These are phyloP conservation scores for Autographa pulchrina DNA, from an alignment of 2,888 invertebrate species.

Conservation along the genomic window DNA sequence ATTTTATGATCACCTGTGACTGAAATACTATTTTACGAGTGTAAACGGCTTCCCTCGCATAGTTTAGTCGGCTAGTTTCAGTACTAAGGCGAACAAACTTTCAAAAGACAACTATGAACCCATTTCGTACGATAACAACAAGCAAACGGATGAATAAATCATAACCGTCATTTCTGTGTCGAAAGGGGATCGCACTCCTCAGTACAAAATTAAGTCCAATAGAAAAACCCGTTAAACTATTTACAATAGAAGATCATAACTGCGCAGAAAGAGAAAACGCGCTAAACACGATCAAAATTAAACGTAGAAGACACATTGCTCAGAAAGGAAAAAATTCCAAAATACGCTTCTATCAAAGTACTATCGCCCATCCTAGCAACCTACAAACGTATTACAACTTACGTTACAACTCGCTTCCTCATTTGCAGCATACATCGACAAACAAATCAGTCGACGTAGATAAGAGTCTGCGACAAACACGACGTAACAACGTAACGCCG, in stretches of 20 bases:
- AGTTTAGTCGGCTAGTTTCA: background rate
- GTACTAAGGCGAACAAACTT: background rate
- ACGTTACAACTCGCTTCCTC: constrained; percentile 1
- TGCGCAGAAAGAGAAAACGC: background rate
- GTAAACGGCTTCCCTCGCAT: background rate
- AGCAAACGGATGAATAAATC: background rate
- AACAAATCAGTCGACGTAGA: constrained; percentile 34
- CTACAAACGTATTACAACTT: background rate
- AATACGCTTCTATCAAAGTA: background rate
- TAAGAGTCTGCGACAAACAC: constrained; percentile 40
- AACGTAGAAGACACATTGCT: background rate
- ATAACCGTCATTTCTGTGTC: background rate
- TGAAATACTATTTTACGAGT: constrained; percentile 9
- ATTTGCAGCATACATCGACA: constrained; percentile 5
- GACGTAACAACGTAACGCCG: constrained; percentile 14
- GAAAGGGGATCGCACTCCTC: background rate
- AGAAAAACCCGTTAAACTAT: background rate
- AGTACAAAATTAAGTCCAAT: background rate
- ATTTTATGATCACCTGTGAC: constrained; percentile 30
- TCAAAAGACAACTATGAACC: background rate
- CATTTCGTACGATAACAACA: too few relatives aligned
- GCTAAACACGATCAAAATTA: background rate
- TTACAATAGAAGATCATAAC: background rate
- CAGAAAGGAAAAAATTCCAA: background rate
- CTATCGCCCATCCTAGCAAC: background rate